Evolutionary conservation across 92 coral and sea anemone species (phyloP).

Genomic region (Phenganax marumi): DNA sequence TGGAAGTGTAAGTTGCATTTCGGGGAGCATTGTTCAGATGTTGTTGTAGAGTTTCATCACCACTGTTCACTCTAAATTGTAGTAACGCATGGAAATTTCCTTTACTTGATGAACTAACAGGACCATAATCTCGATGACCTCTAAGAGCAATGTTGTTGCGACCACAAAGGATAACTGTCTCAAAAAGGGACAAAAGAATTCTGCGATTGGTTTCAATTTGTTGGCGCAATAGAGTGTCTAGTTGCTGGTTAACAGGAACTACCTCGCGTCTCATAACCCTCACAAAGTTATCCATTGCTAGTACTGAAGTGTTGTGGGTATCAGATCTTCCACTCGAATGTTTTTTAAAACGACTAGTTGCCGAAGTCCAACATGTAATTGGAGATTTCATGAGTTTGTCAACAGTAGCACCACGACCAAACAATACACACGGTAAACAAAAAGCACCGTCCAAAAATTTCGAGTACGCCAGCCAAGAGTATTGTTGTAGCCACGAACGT

Average conservation of each 20-base stretch:
- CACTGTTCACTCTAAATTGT: not conserved
- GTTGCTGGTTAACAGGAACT: too few species aligned
- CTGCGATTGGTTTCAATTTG: not conserved
- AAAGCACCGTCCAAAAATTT: constrained; percentile 50
- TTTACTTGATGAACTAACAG: not conserved
- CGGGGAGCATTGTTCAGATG: not conserved
- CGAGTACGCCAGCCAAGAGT: constrained; percentile 49
- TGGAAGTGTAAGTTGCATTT: not conserved
- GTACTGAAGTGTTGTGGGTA: constrained; percentile 37
- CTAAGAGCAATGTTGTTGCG: not conserved
- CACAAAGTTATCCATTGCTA: constrained; percentile 40
- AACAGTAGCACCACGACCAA: constrained; percentile 22
- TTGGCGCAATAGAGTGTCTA: too few species aligned
- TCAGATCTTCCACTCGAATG: constrained; percentile 50
- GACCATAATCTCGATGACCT: not conserved
- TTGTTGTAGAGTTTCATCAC: not conserved
- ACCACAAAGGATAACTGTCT: not conserved
- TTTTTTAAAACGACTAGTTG: constrained; percentile 39
- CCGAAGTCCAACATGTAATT: constrained; percentile 46
- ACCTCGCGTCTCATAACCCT: too few species aligned
- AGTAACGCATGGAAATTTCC: not conserved
- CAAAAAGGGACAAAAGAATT: not conserved
- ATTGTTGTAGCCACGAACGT: constrained; percentile 21
- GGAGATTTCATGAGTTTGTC: constrained; percentile 39
- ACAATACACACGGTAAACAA: constrained; percentile 52